Evolutionary conservation across 2,113 vertebrate species (phyloP), one percentile per base, ranked within the genome.

Genomic region (Macheiramphus alcinus): DNA sequence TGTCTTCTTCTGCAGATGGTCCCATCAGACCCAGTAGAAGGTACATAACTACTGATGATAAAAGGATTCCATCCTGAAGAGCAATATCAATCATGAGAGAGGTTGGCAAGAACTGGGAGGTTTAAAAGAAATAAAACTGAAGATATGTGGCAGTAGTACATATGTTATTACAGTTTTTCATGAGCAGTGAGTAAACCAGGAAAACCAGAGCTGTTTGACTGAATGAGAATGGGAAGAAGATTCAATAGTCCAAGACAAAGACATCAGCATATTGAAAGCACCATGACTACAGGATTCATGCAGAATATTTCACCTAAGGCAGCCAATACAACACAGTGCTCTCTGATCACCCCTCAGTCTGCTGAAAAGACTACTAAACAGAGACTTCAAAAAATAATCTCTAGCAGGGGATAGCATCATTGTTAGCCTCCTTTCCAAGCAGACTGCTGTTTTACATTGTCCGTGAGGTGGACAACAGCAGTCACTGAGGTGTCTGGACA

Each of bases 251-350:
- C 80, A 43, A 79, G 63, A 93, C 90, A 93, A 91, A 96, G 86
- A 71, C 90, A 92, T 78, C 79, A 86, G 86, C 72, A 34, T 55
- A 79, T 63, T 67, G 86, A 71, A 71, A 90, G 68, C 83, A 59
- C 82, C 90, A 78, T 55, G 88, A 62, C 66, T 65, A 21, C 82
- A 80, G 83, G 80, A 92, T 79, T 93, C 83, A 65, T 2, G 34
- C 43, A 91, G 73, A 56, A 88, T 84, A 74, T 92, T 91, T 93
- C 88, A 94, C 88, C 73, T 67, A 48, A 93, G 93, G 88, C 80
- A 67, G 68, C 79, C 80, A 81, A 14, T 32, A 36, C 43, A 65
- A 52, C 72, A 10, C 78, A 29, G 73, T 5, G 21, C 31, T 79
- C 80, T 82, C 93, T 96, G 91, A 55, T 79, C 86, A 78, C 38